Base-by-base conservation (phyloP, 1,140 invertebrate species). In the Pemphigus obesinymphae region DNA sequence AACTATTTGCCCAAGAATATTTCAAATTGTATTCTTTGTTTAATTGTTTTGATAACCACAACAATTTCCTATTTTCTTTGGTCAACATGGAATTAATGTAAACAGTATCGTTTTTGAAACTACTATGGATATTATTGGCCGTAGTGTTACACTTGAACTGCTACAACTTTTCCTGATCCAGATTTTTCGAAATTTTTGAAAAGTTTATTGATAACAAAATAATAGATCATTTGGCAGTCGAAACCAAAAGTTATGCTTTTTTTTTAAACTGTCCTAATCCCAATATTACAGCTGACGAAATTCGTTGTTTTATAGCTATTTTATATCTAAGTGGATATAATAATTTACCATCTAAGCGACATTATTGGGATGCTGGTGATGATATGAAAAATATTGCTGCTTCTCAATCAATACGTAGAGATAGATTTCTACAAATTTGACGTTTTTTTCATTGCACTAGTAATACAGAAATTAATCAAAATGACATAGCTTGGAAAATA, bases 311-410 rank as follows among this genome's bases (percentile, higher is more conserved):
- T 63, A 17, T 63, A 2, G 58, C 58, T 11, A 87, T 83, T 72
- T 83, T 85, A 53, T 83, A 76, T 61, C 83, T 83, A 0, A 88
- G 85, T 26, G 88, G 87, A 11, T 70, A 70, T 70, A 70, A 70
- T 70, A 26, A 70, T 70, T 70, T 70, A 17, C 37, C 66, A 5
- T 70, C 66, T 2, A 70, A 70, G 23, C 10, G 34, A 2, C 66
- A 70, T 45, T 43, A 70, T 70, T 70, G 66, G 66, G 66, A 45
- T 70, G n/a, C 31, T 10, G 13, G 13, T 7, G n/a, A 26, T 70
- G 66, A 70, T 13, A 70, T 70, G 37, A 70, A 70, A 43, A 70
- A 70, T 70, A 0, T 43, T 43, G 66, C 34, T 40, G 37, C 43
- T 23, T 70, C 66, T 26, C 0, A 70, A 43, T 70, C 66, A 70